Evolutionary conservation across 2,797 vertebrate genomes (phyloP), one percentile per base, ranked within the genome.

Genomic region (Labeo calbasu): DNA sequence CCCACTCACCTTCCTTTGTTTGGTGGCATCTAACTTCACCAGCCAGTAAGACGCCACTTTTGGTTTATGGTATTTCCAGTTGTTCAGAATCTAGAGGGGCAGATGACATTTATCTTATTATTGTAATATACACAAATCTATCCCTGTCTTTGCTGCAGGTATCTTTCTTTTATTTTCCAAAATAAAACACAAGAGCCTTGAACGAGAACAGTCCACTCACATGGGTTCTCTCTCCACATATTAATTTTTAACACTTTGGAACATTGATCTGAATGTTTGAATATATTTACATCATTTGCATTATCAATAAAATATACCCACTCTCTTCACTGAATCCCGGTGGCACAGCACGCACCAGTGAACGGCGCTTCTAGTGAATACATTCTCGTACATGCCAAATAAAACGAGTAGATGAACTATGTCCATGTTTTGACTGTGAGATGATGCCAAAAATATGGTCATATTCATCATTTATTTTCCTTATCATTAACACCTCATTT

Each of bases 41-140:
- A 99, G 92, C 98, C 98, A 99, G 85, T 96, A 99, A 25, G 98
- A 98, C 81, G 98, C 98, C 81, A 99, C 96, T 93, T 98, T 99
- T 93, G 97, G 94, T 94, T 99, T 99, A 91, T 99, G 97, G 88
- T 96, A 95, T 85, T 97, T 98, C 98, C 98, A 99, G 91, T 99
- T 99, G 93, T 98, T 98, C 32, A 97, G 95, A 87, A 99, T 99
- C 98, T 99, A 90, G 86, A 88, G n/a, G 61, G 69, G n/a, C 85
- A 84, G 72, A 71, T 46, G 1, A 23, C 63, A 76, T 75, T 13
- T 43, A 32, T 69, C 36, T 50, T 3, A 55, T 76, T 21, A 83
- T 48, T 77, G 48, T 2, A 65, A 79, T 51, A 79, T 53, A 7
- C 25, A 23, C 21, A 9, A 4, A 0, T 66, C 65, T 21, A 0